Evolutionary conservation across 64 coral and sea anemone genomes (phyloP), one percentile per base, ranked within the genome.

Genomic region (Dendrophyllia cribrosa): DNA sequence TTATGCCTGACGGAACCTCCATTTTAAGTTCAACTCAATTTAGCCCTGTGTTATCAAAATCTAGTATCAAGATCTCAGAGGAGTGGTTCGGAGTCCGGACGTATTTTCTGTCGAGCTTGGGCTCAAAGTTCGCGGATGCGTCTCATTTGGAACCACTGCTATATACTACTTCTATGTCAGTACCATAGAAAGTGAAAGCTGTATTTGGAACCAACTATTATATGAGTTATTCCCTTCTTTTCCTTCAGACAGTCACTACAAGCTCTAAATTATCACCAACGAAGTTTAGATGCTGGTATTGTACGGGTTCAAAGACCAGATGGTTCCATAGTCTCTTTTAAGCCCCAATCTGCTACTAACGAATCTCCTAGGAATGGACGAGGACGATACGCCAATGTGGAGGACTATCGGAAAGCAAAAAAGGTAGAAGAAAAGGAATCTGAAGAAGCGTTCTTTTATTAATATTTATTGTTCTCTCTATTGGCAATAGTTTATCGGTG

Each of bases 371-470:
- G 2, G 26, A 44, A 43, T 7, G 44, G 70, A 26, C 20, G 47
- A 45, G 19, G 34, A 50, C 43, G 72, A 50, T 20, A 21, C 46
- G 14, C 51, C 46, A 20, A 75, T 75, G 72, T 50, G 4, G 46
- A 75, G 48, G 72, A 50, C 7, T 75, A 75, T 51, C 19, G 72
- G 72, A 75, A 50, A 75, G 72, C 72, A 75, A 75, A 45, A 50
- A 75, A 75, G 12, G 48, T 4, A 75, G 46, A 49, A 6, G 72
- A 17, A 7, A 50, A 75, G 51, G 47, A 50, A 51, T 75, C 46
- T 49, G 72, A 15, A 50, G 72, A 75, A 15, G 44, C 46, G 5
- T 75, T 50, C 11, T 50, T 75, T 75, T 75, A 75, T 20, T 75
- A 75, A 49, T 12, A 3, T 51, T 46, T 20, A 8, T 50, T 9